Base-by-base conservation (phyloP, 2,888 invertebrate genomes). In the Allacma fusca region DNA sequence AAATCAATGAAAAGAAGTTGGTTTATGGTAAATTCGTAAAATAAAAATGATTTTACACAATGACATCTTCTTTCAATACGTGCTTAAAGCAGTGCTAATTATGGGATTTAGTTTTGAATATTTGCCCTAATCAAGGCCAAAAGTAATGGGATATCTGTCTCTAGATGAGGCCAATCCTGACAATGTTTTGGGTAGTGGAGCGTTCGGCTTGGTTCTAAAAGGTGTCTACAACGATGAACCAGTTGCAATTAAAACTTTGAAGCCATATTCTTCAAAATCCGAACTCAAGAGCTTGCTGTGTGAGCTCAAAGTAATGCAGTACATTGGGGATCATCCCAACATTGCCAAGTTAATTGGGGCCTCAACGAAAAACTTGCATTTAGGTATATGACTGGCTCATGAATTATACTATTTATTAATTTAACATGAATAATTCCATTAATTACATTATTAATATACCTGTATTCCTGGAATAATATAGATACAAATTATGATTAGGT, bases 221-320 rank as follows among this genome's bases (percentile, higher is more conserved):
- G 75, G 67, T 13, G 34, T 16, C 1, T 50, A 50, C 12, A 1
- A 29, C 7, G 34, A 73, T n/a, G 16, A 28, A 7, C 7, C 5
- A 2, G 75, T 75, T 1, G 75, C 75, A 21, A 24, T 75, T 1
- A 75, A 75, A 28, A 75, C 50, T 28, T 7, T 59, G 0, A 75
- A 44, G 21, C 23, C n/a, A 5, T n/a, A 5, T 28, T 12, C 24
- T 1, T 21, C 24, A 19, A 29, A 26, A 43, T 26, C 23, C 23
- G 44, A 73, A 19, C 24, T 75, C 12, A 67, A 44, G 29, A 67
- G 59, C 26, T 44, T 75, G 2, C n/a, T 67, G 19, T 43, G 34
- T 16, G 75, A 75, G 40, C 21, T 75, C 29, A 75, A 75, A 67
- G 21, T 75, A 12, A 75, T 75, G 75, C 21, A 23, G 9, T 75